phyloP scores from a whole-genome alignment of 1,140 invertebrate genomes.

The Platyura marginata region DNA sequence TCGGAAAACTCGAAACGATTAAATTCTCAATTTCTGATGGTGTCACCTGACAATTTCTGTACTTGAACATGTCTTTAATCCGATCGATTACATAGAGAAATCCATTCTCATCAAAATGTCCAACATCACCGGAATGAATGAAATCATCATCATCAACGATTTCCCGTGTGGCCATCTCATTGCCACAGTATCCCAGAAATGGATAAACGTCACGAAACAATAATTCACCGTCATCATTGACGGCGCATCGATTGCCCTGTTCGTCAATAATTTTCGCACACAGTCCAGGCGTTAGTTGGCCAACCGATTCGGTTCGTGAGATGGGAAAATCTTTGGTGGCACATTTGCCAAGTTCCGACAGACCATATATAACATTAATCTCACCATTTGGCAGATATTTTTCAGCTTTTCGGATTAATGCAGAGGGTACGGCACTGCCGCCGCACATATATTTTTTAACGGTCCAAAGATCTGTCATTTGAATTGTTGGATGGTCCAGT shows the following conservation, averaged over 20 bases:
- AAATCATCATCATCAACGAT: conserved; percentile 33
- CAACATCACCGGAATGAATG: conserved; percentile 48
- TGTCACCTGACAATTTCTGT: conserved; percentile 21
- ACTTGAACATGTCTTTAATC: conserved; percentile 36
- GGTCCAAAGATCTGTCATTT: conserved; percentile 13
- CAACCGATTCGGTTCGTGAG: background rate
- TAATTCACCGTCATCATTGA: conserved; percentile 19
- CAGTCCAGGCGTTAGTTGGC: conserved; percentile 9
- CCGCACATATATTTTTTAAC: conserved; percentile 16
- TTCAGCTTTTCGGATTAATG: conserved; percentile 13
- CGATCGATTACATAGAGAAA: conserved; percentile 36
- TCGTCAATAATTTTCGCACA: conserved; percentile 25
- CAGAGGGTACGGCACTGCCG: conserved; percentile 8
- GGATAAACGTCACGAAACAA: conserved; percentile 13
- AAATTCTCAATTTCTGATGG: conserved; percentile 20
- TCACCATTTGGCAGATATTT: conserved; percentile 7
- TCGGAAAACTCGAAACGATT: conserved; percentile 16
- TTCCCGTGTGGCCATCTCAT: conserved; percentile 17
- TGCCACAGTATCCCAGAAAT: conserved; percentile 23
- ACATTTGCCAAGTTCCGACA: background rate
- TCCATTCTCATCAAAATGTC: conserved; percentile 34
- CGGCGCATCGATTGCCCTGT: conserved; percentile 14
- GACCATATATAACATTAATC: background rate
- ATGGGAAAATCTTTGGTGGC: background rate
- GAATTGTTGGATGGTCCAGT: too few species aligned